phyloP scores from a whole-genome alignment of 2,797 vertebrate species.

The Lophius americanus region DNA sequence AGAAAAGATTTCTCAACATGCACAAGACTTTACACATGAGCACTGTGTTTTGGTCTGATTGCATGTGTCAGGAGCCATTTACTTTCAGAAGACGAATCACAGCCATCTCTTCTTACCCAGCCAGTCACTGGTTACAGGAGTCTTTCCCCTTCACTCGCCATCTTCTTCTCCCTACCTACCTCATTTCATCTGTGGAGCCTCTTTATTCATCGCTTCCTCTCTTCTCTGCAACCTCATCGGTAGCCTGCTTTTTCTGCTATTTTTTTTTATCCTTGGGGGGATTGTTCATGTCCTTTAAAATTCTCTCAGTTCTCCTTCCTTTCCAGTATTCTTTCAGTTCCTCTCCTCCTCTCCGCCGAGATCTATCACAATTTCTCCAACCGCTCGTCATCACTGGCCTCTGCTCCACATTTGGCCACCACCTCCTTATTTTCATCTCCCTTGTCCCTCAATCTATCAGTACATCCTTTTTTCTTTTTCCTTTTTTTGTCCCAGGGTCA shows the following conservation, averaged over 20 bases:
- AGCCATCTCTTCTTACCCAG: conserved; percentile 42
- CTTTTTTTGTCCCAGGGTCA: conserved; percentile 35
- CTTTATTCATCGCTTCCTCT: conserved; percentile 55
- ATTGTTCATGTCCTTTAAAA: conserved; percentile 67
- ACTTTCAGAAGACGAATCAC: conserved; percentile 62
- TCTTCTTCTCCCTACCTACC: conserved; percentile 43
- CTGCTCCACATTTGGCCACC: conserved; percentile 23
- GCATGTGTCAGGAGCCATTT: conserved; percentile 58
- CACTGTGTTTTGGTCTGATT: conserved; percentile 59
- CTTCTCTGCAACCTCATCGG: conserved; percentile 59
- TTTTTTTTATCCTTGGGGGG: conserved; percentile 39
- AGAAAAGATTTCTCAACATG: conserved; percentile 60
- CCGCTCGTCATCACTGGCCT: conserved; percentile 41
- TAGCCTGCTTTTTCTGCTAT: conserved; percentile 45
- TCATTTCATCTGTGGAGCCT: conserved; percentile 41
- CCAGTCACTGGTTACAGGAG: conserved; percentile 59
- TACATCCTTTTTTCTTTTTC: conserved; percentile 7
- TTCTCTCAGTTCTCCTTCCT: conserved; percentile 69
- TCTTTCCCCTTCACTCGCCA: conserved; percentile 47
- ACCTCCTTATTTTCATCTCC: conserved; percentile 42
- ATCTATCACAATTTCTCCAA: conserved; percentile 36
- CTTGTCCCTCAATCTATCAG: conserved; percentile 24
- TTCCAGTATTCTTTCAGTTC: conserved; percentile 66
- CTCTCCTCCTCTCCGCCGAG: conserved; percentile 22
- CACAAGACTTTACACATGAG: conserved; percentile 31